Percentiles rank a stretch among this genome's conserved stretches.
phyloP scores from a whole-genome alignment of 1,140 invertebrate genomes.

The Cotesia typhae region DNA sequence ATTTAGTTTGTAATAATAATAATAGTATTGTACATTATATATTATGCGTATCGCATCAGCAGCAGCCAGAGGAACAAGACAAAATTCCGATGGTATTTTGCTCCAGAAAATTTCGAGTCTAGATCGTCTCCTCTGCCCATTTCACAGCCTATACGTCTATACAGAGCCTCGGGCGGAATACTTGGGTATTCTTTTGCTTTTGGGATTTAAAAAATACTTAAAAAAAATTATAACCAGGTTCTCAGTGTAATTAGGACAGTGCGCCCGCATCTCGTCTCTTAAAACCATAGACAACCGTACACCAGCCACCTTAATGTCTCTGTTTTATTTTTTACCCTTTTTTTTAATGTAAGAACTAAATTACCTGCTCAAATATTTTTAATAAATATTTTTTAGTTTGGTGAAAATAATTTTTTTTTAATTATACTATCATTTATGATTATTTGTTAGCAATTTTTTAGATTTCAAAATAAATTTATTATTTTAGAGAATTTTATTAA shows the following conservation, averaged over 20 bases:
- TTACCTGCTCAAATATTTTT: too few species aligned
- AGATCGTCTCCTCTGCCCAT: constrained; percentile 39
- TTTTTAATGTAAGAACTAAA: not conserved
- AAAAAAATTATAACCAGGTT: constrained; percentile 47
- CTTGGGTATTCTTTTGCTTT: constrained; percentile 58
- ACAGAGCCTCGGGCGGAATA: constrained; percentile 56
- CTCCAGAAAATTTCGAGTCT: not conserved
- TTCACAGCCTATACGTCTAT: constrained; percentile 31
- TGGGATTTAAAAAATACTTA: constrained; percentile 43
- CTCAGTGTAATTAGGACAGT: constrained; percentile 66
- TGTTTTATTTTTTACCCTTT: not conserved
- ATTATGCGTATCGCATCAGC: too few species aligned
- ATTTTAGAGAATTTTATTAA: too few species aligned
- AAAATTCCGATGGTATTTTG: constrained; percentile 36
- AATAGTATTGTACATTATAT: too few species aligned
- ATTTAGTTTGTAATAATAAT: too few species aligned
- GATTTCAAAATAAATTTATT: too few species aligned
- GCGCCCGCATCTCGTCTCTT: constrained; percentile 57
- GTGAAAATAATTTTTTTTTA: too few species aligned
- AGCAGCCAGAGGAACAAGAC: not conserved
- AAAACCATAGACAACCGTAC: not conserved
- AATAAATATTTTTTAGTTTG: too few species aligned
- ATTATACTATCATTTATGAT: too few species aligned
- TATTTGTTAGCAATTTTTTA: too few species aligned
- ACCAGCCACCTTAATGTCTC: constrained; percentile 2